Conservation (phyloP, 2,797 vertebrate genomes). For the Amblyopsis hoosieri region DNA sequence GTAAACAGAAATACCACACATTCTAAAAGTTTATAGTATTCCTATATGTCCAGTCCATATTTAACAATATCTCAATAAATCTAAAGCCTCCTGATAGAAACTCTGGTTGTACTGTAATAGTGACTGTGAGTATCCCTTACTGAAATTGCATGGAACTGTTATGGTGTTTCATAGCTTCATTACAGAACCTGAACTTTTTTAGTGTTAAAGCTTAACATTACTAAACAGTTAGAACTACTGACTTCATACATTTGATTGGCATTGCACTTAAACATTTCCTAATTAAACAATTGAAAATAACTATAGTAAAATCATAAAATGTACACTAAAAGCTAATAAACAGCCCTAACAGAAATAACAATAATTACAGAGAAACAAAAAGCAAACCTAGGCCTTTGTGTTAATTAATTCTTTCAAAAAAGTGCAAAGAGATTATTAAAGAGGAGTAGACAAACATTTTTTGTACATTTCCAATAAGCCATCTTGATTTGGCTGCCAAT, state of each 20-base stretch:
- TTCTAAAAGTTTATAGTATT: conserved; percentile 23
- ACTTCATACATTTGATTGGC: conserved; percentile 8
- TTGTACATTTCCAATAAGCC: conserved; percentile 39
- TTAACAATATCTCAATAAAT: neutral
- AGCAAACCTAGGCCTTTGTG: conserved; percentile 39
- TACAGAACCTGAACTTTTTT: neutral
- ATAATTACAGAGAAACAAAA: conserved; percentile 69
- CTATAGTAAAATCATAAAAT: conserved; percentile 37
- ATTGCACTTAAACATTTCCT: conserved; percentile 6
- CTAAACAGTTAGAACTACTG: conserved; percentile 14
- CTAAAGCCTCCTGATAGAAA: neutral
- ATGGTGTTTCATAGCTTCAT: neutral
- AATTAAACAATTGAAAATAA: neutral
- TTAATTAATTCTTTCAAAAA: conserved; percentile 37
- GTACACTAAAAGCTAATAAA: conserved; percentile 56
- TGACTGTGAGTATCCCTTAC: neutral
- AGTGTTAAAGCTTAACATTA: neutral
- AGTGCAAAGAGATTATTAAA: conserved; percentile 29
- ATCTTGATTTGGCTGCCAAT: conserved; percentile 20
- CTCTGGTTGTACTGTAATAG: too few relatives aligned
- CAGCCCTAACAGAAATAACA: conserved; percentile 24
- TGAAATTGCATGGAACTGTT: neutral
- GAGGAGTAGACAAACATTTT: conserved; percentile 33
- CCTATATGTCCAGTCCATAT: neutral
- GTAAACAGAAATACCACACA: conserved; percentile 32